phyloP scores from a whole-genome alignment of 2,797 vertebrate species.

The Rhinatrema bivittatum region DNA sequence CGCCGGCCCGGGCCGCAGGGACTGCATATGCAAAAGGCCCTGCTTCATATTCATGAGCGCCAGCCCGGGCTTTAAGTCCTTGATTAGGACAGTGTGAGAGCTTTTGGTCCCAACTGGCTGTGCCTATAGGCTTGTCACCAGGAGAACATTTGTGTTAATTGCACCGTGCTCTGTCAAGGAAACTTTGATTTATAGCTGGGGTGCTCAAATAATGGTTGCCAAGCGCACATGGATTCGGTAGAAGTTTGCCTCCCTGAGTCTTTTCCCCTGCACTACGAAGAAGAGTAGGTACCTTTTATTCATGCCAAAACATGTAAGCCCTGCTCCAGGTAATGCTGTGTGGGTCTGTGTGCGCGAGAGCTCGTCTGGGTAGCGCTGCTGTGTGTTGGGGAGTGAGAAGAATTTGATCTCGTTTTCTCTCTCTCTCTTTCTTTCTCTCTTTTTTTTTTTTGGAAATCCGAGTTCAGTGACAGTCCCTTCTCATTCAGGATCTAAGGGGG shows the following conservation, averaged over 20 bases:
- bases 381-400: too few species aligned
- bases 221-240: constrained; percentile 97
- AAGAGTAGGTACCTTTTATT: constrained; percentile 95
- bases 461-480: constrained; percentile 47
- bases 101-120: constrained; percentile 89
- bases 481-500: constrained; percentile 56
- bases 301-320: constrained; percentile 2
- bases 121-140: constrained; percentile 68
- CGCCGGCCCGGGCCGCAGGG: constrained; percentile 65
- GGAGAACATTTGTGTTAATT: constrained; percentile 73
- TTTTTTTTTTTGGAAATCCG: too few species aligned
- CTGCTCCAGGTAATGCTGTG: constrained; percentile 30
- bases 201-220: constrained; percentile 82
- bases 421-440: too few species aligned
- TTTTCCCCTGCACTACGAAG: constrained; percentile 97
- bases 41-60: constrained; percentile 97
- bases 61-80: constrained; percentile 97
- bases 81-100: constrained; percentile 93
- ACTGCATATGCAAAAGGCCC: constrained; percentile 87
- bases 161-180: constrained; percentile 74
- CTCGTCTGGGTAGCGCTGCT: too few species aligned
- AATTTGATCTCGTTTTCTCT: too few species aligned
- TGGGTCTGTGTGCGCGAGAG: constrained; percentile 25
- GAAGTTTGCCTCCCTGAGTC: constrained; percentile 94
- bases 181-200: constrained; percentile 88